phyloP scores from a whole-genome alignment of 2,113 vertebrate genomes.

The Mustela nigripes region DNA sequence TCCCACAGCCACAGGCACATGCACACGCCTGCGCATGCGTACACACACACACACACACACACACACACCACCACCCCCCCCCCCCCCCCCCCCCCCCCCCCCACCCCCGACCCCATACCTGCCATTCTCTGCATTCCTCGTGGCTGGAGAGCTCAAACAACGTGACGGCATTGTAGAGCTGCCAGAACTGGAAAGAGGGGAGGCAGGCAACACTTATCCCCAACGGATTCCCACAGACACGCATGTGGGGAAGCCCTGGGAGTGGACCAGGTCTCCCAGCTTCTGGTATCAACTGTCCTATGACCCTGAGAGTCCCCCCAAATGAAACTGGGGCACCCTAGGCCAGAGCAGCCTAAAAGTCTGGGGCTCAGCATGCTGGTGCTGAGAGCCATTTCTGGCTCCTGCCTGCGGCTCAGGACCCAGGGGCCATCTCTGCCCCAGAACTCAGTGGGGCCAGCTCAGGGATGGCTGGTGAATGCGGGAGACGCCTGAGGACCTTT shows the following conservation, averaged over 20 bases:
- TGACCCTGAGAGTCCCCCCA: not conserved
- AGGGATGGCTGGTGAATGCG: not conserved
- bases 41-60: too few species aligned
- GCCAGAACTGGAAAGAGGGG: constrained; percentile 94
- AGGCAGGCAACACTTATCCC: not conserved
- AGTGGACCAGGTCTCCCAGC: not conserved
- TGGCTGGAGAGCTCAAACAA: constrained; percentile 94
- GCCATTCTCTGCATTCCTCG: constrained; percentile 97
- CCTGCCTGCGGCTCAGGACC: not conserved
- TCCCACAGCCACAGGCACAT: too few species aligned
- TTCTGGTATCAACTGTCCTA: not conserved
- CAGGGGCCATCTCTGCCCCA: not conserved
- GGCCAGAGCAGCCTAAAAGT: not conserved
- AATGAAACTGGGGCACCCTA: not conserved
- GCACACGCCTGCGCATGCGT: not conserved
- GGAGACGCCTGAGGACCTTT: not conserved
- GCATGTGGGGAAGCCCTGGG: not conserved
- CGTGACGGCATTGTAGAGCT: constrained; percentile 96
- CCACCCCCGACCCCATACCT: constrained; percentile 86
- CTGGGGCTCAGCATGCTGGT: not conserved
- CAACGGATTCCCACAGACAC: not conserved
- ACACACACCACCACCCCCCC: too few species aligned
- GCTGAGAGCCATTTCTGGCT: not conserved
- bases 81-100: too few species aligned
- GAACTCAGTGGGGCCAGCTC: not conserved